Base-by-base conservation (phyloP, 1,140 invertebrate genomes). In the Phortica variegata region DNA sequence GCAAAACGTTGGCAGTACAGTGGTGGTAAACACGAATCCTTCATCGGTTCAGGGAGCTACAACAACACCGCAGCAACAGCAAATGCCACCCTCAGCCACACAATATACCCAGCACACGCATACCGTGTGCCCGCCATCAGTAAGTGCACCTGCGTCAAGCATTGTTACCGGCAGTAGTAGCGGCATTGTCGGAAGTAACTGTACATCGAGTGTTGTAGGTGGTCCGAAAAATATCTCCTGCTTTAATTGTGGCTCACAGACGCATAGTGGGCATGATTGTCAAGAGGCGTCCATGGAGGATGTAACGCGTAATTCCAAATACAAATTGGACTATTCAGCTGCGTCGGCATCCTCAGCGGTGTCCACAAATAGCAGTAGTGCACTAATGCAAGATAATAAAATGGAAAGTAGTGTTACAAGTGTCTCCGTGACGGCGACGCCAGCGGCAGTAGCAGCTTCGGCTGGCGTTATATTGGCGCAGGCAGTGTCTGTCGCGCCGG, bases 251-350 rank as follows among this genome's bases (percentile, higher is more conserved):
- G 88, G 88, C 31, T 86, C 84, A 20, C 80, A 82, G 39, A 86
- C 79, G 43, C 92, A 95, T 74, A 78, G 82, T n/a, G 89, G 89
- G 2, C 77, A 81, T 49, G 91, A 93, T 29, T 95, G 92, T 73
- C 87, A 87, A 54, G 89, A 91, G 69, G 85, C 85, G 43, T 90
- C 88, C 6, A 91, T 93, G 82, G 91, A 95, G 69, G 89, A 92
- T 75, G 85, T 92, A 66, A 91, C 88, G 8, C 80, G 84, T 46
- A 82, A 81, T 37, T 82, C 82, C 43, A 79, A 79, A 43, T 86
- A 84, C 59, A 82, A 81, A 70, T 70, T 85, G 23, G 83, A 84
- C 61, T 85, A 82, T 69, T 63, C 77, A 34, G 76, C 77, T 8
- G 74, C 78, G 26, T 48, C 61, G 17, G 21, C 47, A 37, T 19